Evolutionary conservation across 2,113 vertebrate species (phyloP), one percentile per base, ranked within the genome.

Genomic region (Aspiorhynchus laticeps): DNA sequence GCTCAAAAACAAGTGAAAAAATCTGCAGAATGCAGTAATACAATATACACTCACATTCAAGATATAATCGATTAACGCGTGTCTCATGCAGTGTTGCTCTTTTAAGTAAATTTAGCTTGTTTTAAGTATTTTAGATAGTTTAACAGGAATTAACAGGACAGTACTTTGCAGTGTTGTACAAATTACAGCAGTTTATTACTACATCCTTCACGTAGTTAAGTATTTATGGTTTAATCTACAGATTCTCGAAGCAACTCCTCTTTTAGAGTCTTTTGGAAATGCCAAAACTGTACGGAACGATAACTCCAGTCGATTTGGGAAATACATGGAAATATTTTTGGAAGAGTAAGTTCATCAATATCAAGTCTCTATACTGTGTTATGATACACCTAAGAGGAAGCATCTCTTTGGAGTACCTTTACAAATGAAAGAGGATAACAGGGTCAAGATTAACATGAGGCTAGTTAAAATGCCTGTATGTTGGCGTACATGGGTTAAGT

Each of bases 271-370:
- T 88, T 99, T 99, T 80, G 98, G 98, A 92, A 99, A 99, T 1
- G 98, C 98, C 97, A 99, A 99, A 97, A 99, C 98, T 0, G 97
- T 99, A 86, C 95, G 97, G 90, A 99, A 99, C 0, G 96, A 99
- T 93, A 99, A 99, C 92, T 99, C 98, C 92, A 99, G 98, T 94
- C 96, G 98, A 92, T 99, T 99, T 61, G 98, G 98, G 91, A 99
- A 99, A 94, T 98, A 98, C 75, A 94, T 99, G 92, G 98, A 99
- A 91, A 95, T 99, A 91, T 99, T 97, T 94, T 19, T 99, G 92
- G 97, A 99, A 90, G 95, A 96, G 98, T 99, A 92, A 98, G 98
- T 96, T 73, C 0, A 26, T n/a, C 33, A 9, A 74, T 26, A 41
- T 38, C 69, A 73, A n/a, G n/a, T 84, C 3, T 31, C 43, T 84